Evolutionary conservation across 1,140 invertebrate species (phyloP).

Genomic region (Helicoverpa zea): DNA sequence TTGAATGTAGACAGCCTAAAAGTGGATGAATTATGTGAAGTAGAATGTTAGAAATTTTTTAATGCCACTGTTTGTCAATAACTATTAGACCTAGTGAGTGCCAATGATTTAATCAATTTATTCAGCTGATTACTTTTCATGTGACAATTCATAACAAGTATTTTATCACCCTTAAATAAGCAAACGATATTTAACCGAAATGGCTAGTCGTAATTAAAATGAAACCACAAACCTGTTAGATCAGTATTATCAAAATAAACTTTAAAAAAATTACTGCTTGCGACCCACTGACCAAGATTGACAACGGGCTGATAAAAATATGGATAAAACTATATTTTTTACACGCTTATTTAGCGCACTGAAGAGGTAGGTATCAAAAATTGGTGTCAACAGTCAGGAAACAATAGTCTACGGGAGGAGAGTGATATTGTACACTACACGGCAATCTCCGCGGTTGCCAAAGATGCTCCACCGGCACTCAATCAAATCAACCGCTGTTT

Average conservation of each 20-base stretch:
- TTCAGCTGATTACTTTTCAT: no score
- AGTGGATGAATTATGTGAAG: no score
- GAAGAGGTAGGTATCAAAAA: background rate
- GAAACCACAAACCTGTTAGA: slow-evolving; percentile 3
- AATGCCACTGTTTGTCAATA: no score
- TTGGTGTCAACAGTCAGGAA: background rate
- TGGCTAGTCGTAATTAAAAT: background rate
- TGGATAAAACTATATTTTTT: no score
- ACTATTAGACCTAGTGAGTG: no score
- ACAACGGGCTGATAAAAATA: no score
- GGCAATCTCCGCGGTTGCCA: slow-evolving; percentile 1
- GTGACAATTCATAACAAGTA: no score
- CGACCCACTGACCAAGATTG: no score
- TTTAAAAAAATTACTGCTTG: background rate
- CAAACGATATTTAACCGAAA: background rate
- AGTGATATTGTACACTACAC: slow-evolving; percentile 7
- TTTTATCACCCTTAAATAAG: background rate
- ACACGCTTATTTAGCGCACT: no score
- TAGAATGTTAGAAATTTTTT: no score
- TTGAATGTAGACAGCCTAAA: no score
- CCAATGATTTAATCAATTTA: no score
- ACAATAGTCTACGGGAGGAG: background rate
- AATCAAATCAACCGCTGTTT: slow-evolving; percentile 49
- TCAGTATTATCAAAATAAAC: background rate
- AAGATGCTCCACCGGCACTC: slow-evolving; percentile 21